Evolutionary conservation across 2,797 vertebrate species (phyloP), one percentile per base, ranked within the genome.

Genomic region (Esox lucius): DNA sequence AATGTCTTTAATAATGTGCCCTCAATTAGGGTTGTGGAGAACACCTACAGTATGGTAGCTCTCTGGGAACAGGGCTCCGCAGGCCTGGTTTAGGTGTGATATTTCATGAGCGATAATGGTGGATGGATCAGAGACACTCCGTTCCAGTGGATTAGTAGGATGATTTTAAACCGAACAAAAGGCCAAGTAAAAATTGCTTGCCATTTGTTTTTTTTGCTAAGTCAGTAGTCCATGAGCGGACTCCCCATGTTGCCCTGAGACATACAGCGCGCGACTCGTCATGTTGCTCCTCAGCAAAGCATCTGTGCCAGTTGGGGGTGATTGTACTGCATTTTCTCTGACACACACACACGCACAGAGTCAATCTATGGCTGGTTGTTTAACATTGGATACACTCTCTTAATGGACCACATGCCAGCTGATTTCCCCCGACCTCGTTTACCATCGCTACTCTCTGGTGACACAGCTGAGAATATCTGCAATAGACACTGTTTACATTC

Each of bases 381-480:
- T 51, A 13, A 28, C 70, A 48, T 72, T 4, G 72, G 16, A 67
- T 77, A 46, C 72, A 53, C 78, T 78, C 78, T 84, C 35, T 67
- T 61, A 31, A n/a, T 68, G 74, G 9, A 0, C 42, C 39, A 42
- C 68, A 51, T 16, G 26, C 24, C 68, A 68, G 69, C 62, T 68
- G 62, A 51, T 86, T 67, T 46, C 48, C 80, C 68, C 42, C 80
- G 75, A 86, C 87, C 84, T 88, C 79, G 70, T 84, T 81, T 85
- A 81, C 73, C 82, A 77, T 77, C 70, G 82, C 70, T 68, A 35
- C 73, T 83, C 77, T 78, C 68, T 65, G 26, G 26, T 81, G 64
- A 69, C 72, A 56, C 70, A 70, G 65, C 70, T 49, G 65, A 71
- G 64, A 72, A 72, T 53, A 35, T 13, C n/a, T 49, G 67, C 24